A percentile compares a stretch with the other conserved stretches of the same genome.
phyloP scores from a whole-genome alignment of 1,140 invertebrate species.

The Periplaneta americana region DNA sequence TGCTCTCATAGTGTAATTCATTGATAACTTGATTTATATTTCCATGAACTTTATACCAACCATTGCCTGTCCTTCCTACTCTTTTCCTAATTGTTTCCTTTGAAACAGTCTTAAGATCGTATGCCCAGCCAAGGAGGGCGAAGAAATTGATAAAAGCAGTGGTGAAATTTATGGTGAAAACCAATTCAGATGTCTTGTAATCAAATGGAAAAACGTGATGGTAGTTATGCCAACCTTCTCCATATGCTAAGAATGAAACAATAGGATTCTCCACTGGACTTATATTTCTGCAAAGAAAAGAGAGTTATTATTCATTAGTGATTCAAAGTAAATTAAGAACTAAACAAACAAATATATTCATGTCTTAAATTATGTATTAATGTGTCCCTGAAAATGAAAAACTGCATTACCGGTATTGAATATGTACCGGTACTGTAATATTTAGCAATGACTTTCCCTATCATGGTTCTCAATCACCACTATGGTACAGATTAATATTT shows the following conservation, averaged over 20 bases:
- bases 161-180: slow-evolving; percentile 19
- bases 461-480: too few relatives aligned
- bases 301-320: too few relatives aligned
- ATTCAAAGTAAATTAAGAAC: too few relatives aligned
- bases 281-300: not conserved
- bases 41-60: slow-evolving; percentile 31
- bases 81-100: not conserved
- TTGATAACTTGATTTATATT: slow-evolving; percentile 33
- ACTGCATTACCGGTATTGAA: too few relatives aligned
- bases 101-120: not conserved
- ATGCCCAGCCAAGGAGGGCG: not conserved
- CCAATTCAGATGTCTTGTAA: slow-evolving; percentile 39
- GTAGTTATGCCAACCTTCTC: slow-evolving; percentile 55
- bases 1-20: slow-evolving; percentile 38
- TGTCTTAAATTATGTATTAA: too few relatives aligned
- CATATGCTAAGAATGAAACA: slow-evolving; percentile 40
- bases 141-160: not conserved
- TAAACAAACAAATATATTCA: too few relatives aligned
- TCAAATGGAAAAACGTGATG: slow-evolving; percentile 55
- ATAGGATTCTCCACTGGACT: slow-evolving; percentile 40
- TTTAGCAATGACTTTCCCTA: too few relatives aligned
- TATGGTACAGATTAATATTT: too few relatives aligned
- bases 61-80: not conserved
- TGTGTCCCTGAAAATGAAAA: too few relatives aligned
- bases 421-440: too few relatives aligned